Conservation (phyloP, 2,888 invertebrate genomes). For the Thera obeliscata region DNA sequence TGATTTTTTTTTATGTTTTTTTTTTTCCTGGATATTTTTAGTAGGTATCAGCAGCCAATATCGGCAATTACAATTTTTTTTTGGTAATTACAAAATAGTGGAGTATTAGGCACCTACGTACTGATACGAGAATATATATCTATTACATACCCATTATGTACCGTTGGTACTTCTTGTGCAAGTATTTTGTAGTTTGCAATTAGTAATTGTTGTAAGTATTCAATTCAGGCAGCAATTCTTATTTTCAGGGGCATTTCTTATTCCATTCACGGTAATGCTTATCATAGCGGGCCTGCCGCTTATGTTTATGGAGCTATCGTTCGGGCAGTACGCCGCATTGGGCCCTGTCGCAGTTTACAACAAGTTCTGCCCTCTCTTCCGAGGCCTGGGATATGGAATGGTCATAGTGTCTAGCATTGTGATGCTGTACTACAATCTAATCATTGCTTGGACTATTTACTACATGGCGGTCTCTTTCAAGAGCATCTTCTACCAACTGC, state of each 20-base stretch:
- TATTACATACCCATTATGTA: too few species aligned
- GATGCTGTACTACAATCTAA: conserved; percentile 90
- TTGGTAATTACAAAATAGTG: too few species aligned
- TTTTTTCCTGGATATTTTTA: too few species aligned
- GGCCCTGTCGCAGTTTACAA: conserved; percentile 92
- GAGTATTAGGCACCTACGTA: too few species aligned
- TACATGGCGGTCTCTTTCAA: conserved; percentile 87
- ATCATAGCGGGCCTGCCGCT: conserved; percentile 91
- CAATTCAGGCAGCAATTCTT: neutral
- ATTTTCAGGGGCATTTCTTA: conserved; percentile 89
- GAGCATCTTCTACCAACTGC: conserved; percentile 86
- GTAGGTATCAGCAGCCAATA: too few species aligned
- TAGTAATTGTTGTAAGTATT: neutral
- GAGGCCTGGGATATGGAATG: conserved; percentile 90
- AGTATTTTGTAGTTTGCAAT: neutral
- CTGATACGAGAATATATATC: too few species aligned
- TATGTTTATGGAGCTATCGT: conserved; percentile 93
- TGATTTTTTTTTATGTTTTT: too few species aligned
- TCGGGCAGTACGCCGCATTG: conserved; percentile 92
- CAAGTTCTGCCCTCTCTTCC: conserved; percentile 91
- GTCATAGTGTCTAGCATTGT: conserved; percentile 90
- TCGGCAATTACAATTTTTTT: too few species aligned
- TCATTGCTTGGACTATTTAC: conserved; percentile 91
- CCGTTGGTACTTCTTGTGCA: too few species aligned
- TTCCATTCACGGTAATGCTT: conserved; percentile 92